These are phyloP conservation scores for Ochropleura plecta DNA, from an alignment of 2,888 invertebrate species.

Conservation along the genomic window DNA sequence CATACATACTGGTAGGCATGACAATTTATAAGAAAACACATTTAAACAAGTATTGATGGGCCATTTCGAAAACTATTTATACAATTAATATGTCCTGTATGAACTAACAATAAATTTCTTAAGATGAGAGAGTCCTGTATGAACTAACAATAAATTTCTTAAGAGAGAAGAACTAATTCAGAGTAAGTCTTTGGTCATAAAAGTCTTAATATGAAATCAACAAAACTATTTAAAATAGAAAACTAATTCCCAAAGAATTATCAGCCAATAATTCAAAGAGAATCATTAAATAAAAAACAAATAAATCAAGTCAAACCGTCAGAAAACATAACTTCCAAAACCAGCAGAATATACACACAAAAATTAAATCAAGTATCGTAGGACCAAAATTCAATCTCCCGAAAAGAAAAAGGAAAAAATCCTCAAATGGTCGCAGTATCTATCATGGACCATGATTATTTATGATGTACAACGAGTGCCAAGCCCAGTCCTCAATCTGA, in stretches of 20 bases:
- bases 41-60: constrained; percentile 25
- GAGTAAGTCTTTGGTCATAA: neutral
- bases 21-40: neutral
- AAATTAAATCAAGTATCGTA: constrained; percentile 18
- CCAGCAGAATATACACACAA: neutral
- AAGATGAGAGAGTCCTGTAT: no score
- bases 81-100: neutral
- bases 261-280: constrained; percentile 79
- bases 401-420: constrained; percentile 41
- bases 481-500: constrained; percentile 42
- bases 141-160: neutral
- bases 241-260: constrained; percentile 72
- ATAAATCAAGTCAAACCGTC: neutral
- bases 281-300: constrained; percentile 49
- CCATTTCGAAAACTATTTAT: constrained; percentile 49
- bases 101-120: neutral
- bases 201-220: neutral
- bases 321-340: neutral
- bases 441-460: constrained; percentile 59
- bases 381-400: constrained; percentile 36
- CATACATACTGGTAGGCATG: neutral
- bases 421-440: constrained; percentile 38
- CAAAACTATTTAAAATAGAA: neutral
- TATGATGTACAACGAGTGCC: constrained; percentile 61
- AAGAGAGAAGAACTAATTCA: neutral